A percentile compares a stretch with the other conserved stretches of the same genome.
These are phyloP conservation scores for Callyntrura guangdongensis DNA, from an alignment of 2,888 invertebrate species.

Conservation along the genomic window DNA sequence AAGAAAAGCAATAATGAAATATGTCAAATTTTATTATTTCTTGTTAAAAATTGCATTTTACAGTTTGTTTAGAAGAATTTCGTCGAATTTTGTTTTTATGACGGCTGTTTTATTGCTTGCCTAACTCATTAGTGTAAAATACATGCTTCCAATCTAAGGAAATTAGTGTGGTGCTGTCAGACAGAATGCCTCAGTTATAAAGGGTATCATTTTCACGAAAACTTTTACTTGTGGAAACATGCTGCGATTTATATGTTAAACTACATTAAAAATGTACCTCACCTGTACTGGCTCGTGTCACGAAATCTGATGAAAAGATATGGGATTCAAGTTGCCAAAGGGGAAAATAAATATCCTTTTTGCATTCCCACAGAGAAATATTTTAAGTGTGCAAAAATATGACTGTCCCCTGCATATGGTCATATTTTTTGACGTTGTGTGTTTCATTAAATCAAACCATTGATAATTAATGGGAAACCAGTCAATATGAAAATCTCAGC, in stretches of 20 bases:
- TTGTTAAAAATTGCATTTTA: background rate
- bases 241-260: background rate
- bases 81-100: background rate
- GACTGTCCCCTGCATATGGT: too few relatives aligned
- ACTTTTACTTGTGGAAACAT: background rate
- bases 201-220: background rate
- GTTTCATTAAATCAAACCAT: constrained; percentile 50
- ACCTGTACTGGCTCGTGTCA: background rate
- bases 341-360: background rate
- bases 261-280: background rate
- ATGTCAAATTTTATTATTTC: constrained; percentile 12
- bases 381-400: too few relatives aligned
- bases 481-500: background rate
- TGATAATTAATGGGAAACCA: constrained; percentile 62
- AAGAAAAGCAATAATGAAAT: too few relatives aligned
- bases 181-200: too few relatives aligned
- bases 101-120: constrained; percentile 1
- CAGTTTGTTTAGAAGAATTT: constrained; percentile 12
- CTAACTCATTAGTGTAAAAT: background rate
- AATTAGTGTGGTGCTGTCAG: too few relatives aligned
- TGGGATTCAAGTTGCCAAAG: background rate
- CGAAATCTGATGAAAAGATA: background rate
- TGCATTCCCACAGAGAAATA: too few relatives aligned
- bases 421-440: background rate
- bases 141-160: background rate